Evolutionary conservation across 2,113 vertebrate genomes (phyloP).

Genomic region (Camelus bactrianus): DNA sequence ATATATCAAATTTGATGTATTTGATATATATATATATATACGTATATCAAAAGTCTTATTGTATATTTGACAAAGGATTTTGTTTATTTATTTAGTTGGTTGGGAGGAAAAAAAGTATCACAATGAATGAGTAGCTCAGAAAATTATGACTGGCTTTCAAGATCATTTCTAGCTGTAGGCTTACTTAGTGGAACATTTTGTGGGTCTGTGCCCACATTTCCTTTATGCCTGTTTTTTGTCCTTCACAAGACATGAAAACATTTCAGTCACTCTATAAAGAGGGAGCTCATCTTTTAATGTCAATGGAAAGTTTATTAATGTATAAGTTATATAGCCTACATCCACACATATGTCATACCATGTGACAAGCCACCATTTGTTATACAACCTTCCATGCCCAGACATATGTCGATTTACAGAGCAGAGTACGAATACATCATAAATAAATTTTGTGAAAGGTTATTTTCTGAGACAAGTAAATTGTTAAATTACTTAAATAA

Average conservation of each 20-base stretch:
- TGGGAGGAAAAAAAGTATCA: neutral
- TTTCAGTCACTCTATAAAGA: constrained; percentile 7
- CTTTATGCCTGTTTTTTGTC: constrained; percentile 11
- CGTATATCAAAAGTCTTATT: neutral
- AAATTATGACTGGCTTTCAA: neutral
- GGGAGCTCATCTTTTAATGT: constrained; percentile 58
- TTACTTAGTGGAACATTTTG: neutral
- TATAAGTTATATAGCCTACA: constrained; percentile 18
- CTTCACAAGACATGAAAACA: constrained; percentile 37
- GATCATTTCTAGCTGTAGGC: neutral
- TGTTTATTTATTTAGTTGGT: neutral
- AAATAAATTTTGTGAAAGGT: constrained; percentile 38
- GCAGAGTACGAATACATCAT: neutral
- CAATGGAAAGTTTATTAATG: constrained; percentile 63
- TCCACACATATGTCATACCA: neutral
- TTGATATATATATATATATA: neutral
- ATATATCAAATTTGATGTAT: neutral
- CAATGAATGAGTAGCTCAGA: neutral
- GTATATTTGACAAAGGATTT: neutral
- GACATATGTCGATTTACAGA: neutral
- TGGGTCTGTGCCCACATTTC: neutral
- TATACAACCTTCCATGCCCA: neutral
- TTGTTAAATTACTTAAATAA: neutral
- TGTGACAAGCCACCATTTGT: constrained; percentile 24
- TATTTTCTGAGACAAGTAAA: constrained; percentile 29